These are phyloP conservation scores for Tichodroma muraria DNA, from an alignment of 2,113 vertebrate genomes.

Conservation along the genomic window DNA sequence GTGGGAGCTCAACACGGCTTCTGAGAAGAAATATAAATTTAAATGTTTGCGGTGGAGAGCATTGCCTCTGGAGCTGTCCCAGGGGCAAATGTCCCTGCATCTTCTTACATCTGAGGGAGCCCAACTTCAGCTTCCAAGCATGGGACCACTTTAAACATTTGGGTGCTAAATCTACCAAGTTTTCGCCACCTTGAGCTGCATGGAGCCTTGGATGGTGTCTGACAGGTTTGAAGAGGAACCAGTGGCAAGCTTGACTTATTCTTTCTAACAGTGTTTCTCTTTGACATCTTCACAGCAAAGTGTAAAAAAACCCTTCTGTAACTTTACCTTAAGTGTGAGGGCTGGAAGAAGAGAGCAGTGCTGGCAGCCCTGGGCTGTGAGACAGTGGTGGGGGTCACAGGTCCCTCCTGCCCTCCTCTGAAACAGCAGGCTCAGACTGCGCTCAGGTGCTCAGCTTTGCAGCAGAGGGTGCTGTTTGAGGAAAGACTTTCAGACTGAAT, in stretches of 20 bases:
- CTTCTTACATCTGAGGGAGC: background rate
- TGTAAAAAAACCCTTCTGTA: background rate
- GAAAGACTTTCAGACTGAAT: background rate
- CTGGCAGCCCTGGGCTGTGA: background rate
- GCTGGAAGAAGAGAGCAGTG: background rate
- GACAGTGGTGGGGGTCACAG: fast-evolving
- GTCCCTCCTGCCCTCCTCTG: background rate
- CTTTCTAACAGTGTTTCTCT: background rate
- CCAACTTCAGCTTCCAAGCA: background rate
- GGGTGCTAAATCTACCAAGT: background rate
- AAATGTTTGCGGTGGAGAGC: background rate
- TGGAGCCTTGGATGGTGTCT: background rate
- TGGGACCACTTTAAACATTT: background rate
- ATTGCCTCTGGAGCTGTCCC: background rate
- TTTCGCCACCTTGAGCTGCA: background rate
- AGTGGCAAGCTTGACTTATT: background rate
- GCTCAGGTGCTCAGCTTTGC: background rate
- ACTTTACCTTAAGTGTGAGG: background rate
- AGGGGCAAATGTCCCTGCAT: background rate
- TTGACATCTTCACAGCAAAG: background rate
- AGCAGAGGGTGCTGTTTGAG: background rate
- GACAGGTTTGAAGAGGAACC: background rate
- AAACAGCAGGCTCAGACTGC: background rate
- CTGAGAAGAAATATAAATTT: background rate
- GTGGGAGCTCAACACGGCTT: background rate